Base-by-base conservation (phyloP, 2,797 vertebrate species). In the Sparus aurata region DNA sequence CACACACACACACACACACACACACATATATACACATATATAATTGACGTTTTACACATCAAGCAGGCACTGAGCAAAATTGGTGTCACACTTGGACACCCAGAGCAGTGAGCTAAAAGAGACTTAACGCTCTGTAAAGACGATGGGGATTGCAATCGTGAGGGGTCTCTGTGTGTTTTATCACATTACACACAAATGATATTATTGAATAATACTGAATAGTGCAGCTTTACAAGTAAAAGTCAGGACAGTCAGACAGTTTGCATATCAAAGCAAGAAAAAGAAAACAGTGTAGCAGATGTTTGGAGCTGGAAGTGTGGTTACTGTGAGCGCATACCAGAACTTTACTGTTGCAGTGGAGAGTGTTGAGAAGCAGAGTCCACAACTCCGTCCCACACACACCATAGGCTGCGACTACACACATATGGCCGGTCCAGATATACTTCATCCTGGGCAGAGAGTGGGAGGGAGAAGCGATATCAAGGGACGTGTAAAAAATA, bases 361-460 rank as follows among this genome's bases (percentile, higher is more conserved):
- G 41, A 27, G 89, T 58, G 88, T 91, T 95, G 77, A 99, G 92
- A 50, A 94, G 52, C n/a, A 95, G 69, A 2, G 92, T 95, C 98
- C 98, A 99, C 47, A 97, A 45, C 75, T 98, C 97, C 0, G 87
- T 81, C 55, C 97, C 97, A 85, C 97, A 98, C 45, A 98, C 91
- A n/a, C 97, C 97, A n/a, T 96, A 97, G n/a, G 98, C 97, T 0
- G 98, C 96, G 7, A 99, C 95, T 0, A 95, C 96, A 77, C 97
- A 98, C 97, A 99, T 97, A 79, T 99, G 98, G n/a, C 98, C 97
- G 0, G 97, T 99, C 98, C 97, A 99, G 15, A 99, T 95, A 69
- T 99, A 98, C 80, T 99, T 99, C 98, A 99, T 99, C 84, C 98
- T 99, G 94, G 87, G 6, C 49, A 85, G 3, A 86, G 45, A 61